Percentiles rank a stretch among this genome's conserved stretches.
Conservation (phyloP, 2,888 invertebrate genomes). For the Artemia sinica region DNA sequence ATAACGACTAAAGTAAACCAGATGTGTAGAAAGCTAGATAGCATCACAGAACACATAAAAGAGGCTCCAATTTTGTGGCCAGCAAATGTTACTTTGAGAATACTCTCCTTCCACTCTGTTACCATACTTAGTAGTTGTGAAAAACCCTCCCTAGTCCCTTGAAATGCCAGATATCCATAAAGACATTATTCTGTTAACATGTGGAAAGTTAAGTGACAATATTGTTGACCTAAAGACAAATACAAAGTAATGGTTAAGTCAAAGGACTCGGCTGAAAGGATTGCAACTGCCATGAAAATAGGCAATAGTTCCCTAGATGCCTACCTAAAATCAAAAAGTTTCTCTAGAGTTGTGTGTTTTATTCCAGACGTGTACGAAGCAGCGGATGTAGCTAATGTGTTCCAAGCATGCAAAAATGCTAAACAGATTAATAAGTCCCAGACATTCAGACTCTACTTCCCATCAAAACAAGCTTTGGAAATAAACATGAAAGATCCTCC, state of each 20-base stretch:
- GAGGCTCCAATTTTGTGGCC: not conserved
- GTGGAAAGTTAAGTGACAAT: not conserved
- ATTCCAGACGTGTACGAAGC: no score
- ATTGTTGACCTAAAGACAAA: not conserved
- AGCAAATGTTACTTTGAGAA: not conserved
- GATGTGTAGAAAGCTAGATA: not conserved
- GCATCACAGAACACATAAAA: not conserved
- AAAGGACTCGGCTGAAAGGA: not conserved
- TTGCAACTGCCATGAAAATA: no score
- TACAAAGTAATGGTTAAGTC: not conserved
- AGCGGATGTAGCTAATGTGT: no score
- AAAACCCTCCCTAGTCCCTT: not conserved
- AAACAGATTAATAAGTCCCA: not conserved
- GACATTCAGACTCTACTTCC: slow-evolving; percentile 2
- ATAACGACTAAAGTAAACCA: slow-evolving; percentile 9
- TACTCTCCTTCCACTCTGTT: not conserved
- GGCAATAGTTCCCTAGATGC: no score
- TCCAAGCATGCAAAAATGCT: not conserved
- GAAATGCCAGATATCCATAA: not conserved
- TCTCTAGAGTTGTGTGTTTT: no score
- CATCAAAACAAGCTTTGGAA: not conserved
- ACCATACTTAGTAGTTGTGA: not conserved
- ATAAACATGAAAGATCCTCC: not conserved
- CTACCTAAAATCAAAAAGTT: no score
- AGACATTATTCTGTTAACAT: not conserved